Evolutionary conservation across 1,140 invertebrate genomes (phyloP).

Genomic region (Arctopsyche grandis): DNA sequence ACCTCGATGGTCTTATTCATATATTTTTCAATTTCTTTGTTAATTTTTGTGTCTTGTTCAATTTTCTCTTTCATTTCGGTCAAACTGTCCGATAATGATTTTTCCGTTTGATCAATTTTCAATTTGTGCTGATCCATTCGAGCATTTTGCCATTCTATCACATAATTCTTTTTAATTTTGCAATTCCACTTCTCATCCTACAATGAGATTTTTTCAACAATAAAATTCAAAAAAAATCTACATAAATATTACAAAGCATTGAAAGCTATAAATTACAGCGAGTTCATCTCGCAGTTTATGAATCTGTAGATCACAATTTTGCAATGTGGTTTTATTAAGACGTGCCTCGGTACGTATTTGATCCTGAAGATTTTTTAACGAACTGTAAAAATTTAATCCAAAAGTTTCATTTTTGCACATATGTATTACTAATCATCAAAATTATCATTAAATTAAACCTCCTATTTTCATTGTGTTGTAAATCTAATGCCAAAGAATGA

Average conservation of each 20-base stretch:
- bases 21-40: constrained; percentile 25
- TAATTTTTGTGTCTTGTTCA: constrained; percentile 19
- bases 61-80: constrained; percentile 9
- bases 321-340: constrained; percentile 7
- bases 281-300: constrained; percentile 30
- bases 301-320: constrained; percentile 34
- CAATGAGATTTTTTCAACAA: background rate
- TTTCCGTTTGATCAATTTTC: background rate
- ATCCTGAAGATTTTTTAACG: constrained; percentile 5
- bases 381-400: constrained; percentile 15
- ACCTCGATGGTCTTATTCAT: background rate
- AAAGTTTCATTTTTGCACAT: too few species aligned
- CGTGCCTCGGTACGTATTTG: background rate
- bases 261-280: background rate
- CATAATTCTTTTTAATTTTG: constrained; percentile 5
- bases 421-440: too few species aligned
- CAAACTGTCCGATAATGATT: background rate
- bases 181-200: constrained; percentile 29
- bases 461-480: constrained; percentile 31
- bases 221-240: background rate
- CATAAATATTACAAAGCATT: background rate
- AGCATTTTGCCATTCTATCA: constrained; percentile 17
- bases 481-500: constrained; percentile 22
- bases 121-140: constrained; percentile 13
- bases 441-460: constrained; percentile 30